Evolutionary conservation across 2,113 vertebrate species (phyloP).

Genomic region (Proterorhinus semilunaris): DNA sequence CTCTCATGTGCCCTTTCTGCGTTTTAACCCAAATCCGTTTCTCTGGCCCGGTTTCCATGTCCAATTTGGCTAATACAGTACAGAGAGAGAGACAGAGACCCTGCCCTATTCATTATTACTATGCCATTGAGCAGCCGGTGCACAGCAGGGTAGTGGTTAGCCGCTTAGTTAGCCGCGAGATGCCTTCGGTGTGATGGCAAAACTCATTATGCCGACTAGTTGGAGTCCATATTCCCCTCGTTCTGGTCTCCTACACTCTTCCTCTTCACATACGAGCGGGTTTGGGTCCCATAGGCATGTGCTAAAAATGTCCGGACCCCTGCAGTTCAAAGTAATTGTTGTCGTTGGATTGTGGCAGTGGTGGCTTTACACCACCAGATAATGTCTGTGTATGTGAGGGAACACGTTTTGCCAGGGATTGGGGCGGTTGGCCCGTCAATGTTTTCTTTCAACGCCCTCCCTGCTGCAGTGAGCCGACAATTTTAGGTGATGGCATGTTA

Average conservation of each 20-base stretch:
- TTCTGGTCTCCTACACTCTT: conserved; percentile 25
- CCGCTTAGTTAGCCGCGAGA: conserved; percentile 56
- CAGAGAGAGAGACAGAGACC: conserved; percentile 30
- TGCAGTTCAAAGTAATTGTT: conserved; percentile 43
- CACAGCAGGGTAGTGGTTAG: conserved; percentile 59
- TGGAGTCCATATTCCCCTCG: conserved; percentile 41
- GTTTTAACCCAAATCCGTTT: conserved; percentile 31
- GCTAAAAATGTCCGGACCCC: conserved; percentile 44
- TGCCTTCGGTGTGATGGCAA: conserved; percentile 35
- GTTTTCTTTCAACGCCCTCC: no score
- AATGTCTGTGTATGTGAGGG: no score
- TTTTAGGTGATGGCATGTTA: no score
- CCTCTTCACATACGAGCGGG: background rate
- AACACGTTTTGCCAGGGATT: no score
- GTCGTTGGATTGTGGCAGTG: conserved; percentile 29
- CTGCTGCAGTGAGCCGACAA: no score
- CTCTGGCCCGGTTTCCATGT: conserved; percentile 14
- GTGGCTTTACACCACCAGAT: conserved; percentile 21
- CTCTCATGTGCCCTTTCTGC: conserved; percentile 1
- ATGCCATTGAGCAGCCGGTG: conserved; percentile 56
- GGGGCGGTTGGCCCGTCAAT: no score
- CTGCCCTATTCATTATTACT: conserved; percentile 40
- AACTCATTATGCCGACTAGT: conserved; percentile 52
- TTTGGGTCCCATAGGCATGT: background rate
- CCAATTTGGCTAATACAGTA: conserved; percentile 26